Evolutionary conservation across 1,140 invertebrate genomes (phyloP), one percentile per base, ranked within the genome.

Genomic region (Zaprionus lachaisei): DNA sequence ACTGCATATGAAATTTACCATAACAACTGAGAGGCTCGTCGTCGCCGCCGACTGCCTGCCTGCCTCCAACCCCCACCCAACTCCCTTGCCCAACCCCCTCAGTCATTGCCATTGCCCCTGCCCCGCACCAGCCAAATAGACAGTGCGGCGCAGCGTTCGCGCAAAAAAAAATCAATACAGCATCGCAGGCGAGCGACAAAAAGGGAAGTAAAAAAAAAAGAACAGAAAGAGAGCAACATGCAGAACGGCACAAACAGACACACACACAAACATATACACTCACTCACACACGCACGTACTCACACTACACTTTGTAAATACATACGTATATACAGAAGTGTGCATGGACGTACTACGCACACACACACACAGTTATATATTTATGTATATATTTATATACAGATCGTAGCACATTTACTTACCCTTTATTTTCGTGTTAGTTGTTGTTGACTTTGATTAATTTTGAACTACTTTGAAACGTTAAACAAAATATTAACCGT

Each of bases 111-210:
- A 5, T 37, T 67, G 17, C 12, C 57, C 17, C 64, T 12, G 62
- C 51, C 60, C 66, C 64, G 55, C 41, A 67, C 66, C 60, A 64
- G 55, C 68, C 64, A 54, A 56, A 64, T 17, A 64, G 57, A 80
- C 64, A 58, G 51, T 28, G 57, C 72, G 68, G 44, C 68, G 26
- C 28, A 72, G 31, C 47, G 49, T 47, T 72, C 69, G 57, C 74
- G 57, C 70, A 70, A 79, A 87, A 86, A 87, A 87, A 87, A 87
- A 87, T 89, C 84, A 89, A 89, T 89, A 89, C 85, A 89, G 84
- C 84, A 89, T 89, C 84, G 84, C 82, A 41, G 55, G 49, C 74
- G 75, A 60, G 58, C 75, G 63, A 73, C 64, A 54, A 75, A 81
- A 83, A 72, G 79, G 84, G 72, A 83, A 67, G 67, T 31, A 20